phyloP scores from a whole-genome alignment of 1,140 invertebrate genomes.

The Hyposmocoma kahamanoa region DNA sequence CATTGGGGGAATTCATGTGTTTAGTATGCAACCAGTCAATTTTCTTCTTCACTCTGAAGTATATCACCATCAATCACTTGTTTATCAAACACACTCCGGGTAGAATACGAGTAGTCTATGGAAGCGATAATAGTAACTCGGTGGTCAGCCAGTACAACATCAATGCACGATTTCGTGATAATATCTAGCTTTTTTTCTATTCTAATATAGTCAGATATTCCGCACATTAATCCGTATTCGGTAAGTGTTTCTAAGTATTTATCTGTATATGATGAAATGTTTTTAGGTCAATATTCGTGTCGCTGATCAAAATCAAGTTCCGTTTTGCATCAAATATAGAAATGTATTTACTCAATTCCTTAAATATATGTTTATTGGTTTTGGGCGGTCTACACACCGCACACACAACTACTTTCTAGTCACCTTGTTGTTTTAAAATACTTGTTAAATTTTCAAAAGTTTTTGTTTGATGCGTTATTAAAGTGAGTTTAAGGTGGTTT shows the following conservation, averaged over 20 bases:
- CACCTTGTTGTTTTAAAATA: no score
- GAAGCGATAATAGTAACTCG: conserved; percentile 21
- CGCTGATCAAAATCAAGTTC: conserved; percentile 23
- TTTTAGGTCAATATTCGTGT: conserved; percentile 35
- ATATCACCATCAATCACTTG: no score
- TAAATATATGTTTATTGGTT: conserved; percentile 20
- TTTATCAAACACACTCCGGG: no score
- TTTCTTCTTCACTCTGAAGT: no score
- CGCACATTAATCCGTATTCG: conserved; percentile 28
- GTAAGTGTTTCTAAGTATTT: conserved; percentile 25
- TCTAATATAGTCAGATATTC: conserved; percentile 30
- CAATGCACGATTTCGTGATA: conserved; percentile 29
- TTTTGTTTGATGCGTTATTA: no score
- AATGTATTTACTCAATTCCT: conserved; percentile 22
- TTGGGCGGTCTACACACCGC: no score
- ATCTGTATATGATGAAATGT: conserved; percentile 16
- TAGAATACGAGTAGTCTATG: background rate
- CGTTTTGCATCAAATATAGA: conserved; percentile 11
- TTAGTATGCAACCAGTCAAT: no score
- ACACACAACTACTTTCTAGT: no score
- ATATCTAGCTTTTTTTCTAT: no score
- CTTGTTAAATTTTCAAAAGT: conserved; percentile 22
- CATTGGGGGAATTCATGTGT: no score
- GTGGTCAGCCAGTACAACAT: conserved; percentile 32
- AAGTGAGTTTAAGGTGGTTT: no score